Evolutionary conservation across 1,140 invertebrate genomes (phyloP), one percentile per base, ranked within the genome.

Genomic region (Heliconius hermathena): DNA sequence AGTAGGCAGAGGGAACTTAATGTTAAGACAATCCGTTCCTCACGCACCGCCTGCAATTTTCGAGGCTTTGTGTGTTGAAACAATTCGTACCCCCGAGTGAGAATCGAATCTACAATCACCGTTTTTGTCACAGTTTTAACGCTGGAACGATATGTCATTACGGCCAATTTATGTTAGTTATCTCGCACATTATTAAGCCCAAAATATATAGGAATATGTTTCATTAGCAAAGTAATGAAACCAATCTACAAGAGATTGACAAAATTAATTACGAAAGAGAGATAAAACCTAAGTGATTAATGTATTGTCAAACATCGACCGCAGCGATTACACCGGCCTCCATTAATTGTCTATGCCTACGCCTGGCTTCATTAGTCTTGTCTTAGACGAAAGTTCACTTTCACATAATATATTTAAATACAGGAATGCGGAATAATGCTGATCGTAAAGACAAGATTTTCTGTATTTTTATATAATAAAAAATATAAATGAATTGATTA

Each of bases 201-300:
- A 52, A 52, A 52, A 52, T 1, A 6, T 57, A 57, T n/a, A 22
- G 20, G 8, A n/a, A 57, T n/a, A n/a, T n/a, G n/a, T 57, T 57
- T 9, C 54, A 57, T 57, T 22, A 57, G 20, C 54, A 66, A 26
- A 26, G 26, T 29, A 16, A 66, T 66, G 26, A 66, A 66, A 66
- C 22, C 60, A 66, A 66, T 66, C 60, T 66, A 60, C 75, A 20
- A 71, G n/a, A 73, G 77, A 26, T 72, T 72, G 49, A 78, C 54
- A 73, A 78, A 38, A 78, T 73, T 73, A 78, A 78, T 78, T 54
- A 60, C 77, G 20, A 41, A 52, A 29, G 33, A 22, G 46, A 46
- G 71, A 78, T 78, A 78, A 73, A 46, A 73, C 49, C 77, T 78
- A 33, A 6, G 57, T 78, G 77, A 78, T 78, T 78, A 60, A 78